Percentiles rank a stretch among this genome's conserved stretches.
These are phyloP conservation scores for Pitta sordida DNA, from an alignment of 2,113 vertebrate species.

Conservation along the genomic window DNA sequence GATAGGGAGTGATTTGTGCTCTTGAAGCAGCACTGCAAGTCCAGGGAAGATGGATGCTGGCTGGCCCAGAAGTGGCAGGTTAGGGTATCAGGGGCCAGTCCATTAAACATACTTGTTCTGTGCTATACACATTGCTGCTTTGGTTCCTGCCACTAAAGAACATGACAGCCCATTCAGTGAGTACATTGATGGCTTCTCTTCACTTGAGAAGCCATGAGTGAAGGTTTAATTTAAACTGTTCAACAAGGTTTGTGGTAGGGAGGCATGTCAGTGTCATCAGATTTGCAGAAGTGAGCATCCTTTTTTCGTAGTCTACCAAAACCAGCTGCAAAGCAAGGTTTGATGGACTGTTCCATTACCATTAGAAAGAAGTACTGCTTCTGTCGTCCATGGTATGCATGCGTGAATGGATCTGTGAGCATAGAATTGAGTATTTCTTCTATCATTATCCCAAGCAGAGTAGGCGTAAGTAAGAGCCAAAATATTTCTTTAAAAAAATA, in stretches of 20 bases:
- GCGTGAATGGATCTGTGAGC: neutral
- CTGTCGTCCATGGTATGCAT: neutral
- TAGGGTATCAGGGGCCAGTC: neutral
- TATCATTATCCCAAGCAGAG: neutral
- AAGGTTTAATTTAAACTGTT: neutral
- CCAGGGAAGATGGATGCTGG: neutral
- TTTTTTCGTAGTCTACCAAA: neutral
- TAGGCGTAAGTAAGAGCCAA: neutral
- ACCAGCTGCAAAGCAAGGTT: neutral
- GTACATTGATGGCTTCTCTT: neutral
- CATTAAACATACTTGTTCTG: neutral
- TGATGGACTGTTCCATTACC: neutral
- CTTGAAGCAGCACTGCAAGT: neutral
- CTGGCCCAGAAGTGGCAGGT: neutral
- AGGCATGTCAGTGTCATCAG: neutral
- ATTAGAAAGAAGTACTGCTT: neutral
- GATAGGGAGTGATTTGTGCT: neutral
- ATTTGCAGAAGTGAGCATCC: neutral
- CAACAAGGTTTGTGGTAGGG: neutral
- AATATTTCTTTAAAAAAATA: neutral
- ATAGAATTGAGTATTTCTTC: neutral
- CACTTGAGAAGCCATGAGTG: neutral
- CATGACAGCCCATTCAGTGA: neutral
- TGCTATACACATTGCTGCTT: neutral
- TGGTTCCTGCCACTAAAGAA: neutral